Base-by-base conservation (phyloP, 2,797 vertebrate genomes). In the Pteronotus mesoamericanus region DNA sequence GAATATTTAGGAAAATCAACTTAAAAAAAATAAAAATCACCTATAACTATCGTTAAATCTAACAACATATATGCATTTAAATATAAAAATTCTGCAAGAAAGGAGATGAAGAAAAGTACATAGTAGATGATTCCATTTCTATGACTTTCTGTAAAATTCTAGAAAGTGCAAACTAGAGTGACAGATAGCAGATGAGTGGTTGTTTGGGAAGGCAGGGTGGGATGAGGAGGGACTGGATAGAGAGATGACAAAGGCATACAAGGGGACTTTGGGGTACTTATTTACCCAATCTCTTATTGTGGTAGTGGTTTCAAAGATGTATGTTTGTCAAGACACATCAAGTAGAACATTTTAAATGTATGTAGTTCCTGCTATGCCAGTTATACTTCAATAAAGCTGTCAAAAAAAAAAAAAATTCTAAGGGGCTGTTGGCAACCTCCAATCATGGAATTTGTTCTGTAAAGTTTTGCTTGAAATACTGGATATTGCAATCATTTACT, bases 171-270 rank as follows among this genome's bases (percentile, higher is more conserved):
- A 21, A 42, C 32, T 84, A 5, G 34, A 44, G 39, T 39, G 44
- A 69, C 21, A 29, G 48, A 77, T 46, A 55, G 34, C 34, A 74
- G 48, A 6, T 21, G 32, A 24, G 4, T 0, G 2, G 22, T 18
- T 72, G 64, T 24, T 39, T 64, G 48, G 71, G 32, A 64, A 51
- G 44, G 44, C 39, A 3, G 59, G 11, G 10, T 11, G 16, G 86
- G 68, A 2, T 7, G 2, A 1, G 34, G 37, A 18, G 24, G 32
- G 9, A 3, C 10, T 6, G 46, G 22, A 9, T 0, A 29, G 37
- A 78, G 22, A 9, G 48, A 46, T 66, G 12, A 32, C 21, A 26
- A n/a, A 44, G 6, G 12, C 3, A 15, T 32, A 11, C 2, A 9
- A 32, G 55, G 32, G 46, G 15, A 66, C 37, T n/a, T 44, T 26